Percentiles rank a stretch among this genome's conserved stretches.
Evolutionary conservation across 1,140 invertebrate genomes (phyloP).

Genomic region (Phortica variegata): DNA sequence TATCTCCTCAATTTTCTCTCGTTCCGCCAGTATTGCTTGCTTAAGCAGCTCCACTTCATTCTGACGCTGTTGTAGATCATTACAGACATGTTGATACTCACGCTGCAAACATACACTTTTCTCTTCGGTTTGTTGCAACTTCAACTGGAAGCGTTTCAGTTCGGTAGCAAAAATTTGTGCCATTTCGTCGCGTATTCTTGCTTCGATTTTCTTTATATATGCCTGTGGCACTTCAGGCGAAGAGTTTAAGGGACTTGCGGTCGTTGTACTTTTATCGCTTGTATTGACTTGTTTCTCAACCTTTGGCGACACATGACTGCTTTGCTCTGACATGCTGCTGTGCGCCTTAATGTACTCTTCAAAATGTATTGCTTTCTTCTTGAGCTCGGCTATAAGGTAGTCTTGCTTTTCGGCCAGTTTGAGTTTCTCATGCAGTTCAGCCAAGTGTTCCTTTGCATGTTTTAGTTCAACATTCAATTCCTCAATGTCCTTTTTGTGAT

Average conservation of each 20-base stretch:
- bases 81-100: constrained; percentile 58
- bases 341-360: constrained; percentile 58
- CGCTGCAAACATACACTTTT: constrained; percentile 59
- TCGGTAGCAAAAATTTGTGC: constrained; percentile 62
- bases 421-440: constrained; percentile 27
- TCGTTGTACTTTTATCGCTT: not conserved
- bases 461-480: constrained; percentile 28
- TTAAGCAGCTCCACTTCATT: constrained; percentile 62
- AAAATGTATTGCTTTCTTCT: constrained; percentile 61
- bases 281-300: constrained; percentile 13
- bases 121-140: constrained; percentile 59
- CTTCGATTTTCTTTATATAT: constrained; percentile 36
- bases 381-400: constrained; percentile 59
- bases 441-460: constrained; percentile 22
- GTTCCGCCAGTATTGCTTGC: constrained; percentile 60
- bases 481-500: constrained; percentile 32
- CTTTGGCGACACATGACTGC: not conserved
- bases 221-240: constrained; percentile 21
- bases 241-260: constrained; percentile 1
- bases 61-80: constrained; percentile 42
- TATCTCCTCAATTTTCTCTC: constrained; percentile 60
- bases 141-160: constrained; percentile 59
- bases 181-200: constrained; percentile 62
- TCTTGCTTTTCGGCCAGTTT: constrained; percentile 57
- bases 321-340: constrained; percentile 7